Evolutionary conservation across 2,113 vertebrate genomes (phyloP), one percentile per base, ranked within the genome.

Genomic region (Antechinus flavipes): DNA sequence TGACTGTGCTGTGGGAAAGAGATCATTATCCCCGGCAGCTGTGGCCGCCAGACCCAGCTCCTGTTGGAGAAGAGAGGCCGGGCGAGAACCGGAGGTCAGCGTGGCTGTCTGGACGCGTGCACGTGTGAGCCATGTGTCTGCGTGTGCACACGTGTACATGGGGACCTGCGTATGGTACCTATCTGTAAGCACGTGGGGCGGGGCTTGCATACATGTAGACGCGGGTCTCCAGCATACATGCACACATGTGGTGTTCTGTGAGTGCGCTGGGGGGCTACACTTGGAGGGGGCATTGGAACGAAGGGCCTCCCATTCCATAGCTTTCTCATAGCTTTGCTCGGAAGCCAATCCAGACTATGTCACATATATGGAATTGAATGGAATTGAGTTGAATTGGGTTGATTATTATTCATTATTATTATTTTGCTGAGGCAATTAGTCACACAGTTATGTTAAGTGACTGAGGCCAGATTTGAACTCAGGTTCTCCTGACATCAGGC

Each of bases 141-240:
- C 0, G 1, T 23, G 3, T 25, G 22, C 12, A 6, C 26, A 8
- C 26, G 7, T 56, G 5, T 56, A 26, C 7, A 56, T 5, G 0
- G 49, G 49, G 49, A 49, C 49, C 49, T 26, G 7, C 1, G 24
- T 56, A 8, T 46, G 7, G 12, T 9, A 26, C 9, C 0, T 56
- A 56, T 26, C 8, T 26, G 27, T 11, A 61, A 30, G 27, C 10
- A 30, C 27, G 27, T 30, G 0, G 49, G 49, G 49, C 49, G 0
- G 49, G 49, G 49, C 49, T 49, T 49, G 49, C 6, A 49, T 49
- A 49, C 49, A 49, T 49, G 49, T 49, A 49, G 49, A 8, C 49
- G 49, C 6, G 49, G 49, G 49, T 49, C 49, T 49, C 49, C 49
- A 49, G 7, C 49, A 49, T 7, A 1, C 12, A 16, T 11, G 53